Evolutionary conservation across 2,888 invertebrate species (phyloP).

Genomic region (Idaea straminata): DNA sequence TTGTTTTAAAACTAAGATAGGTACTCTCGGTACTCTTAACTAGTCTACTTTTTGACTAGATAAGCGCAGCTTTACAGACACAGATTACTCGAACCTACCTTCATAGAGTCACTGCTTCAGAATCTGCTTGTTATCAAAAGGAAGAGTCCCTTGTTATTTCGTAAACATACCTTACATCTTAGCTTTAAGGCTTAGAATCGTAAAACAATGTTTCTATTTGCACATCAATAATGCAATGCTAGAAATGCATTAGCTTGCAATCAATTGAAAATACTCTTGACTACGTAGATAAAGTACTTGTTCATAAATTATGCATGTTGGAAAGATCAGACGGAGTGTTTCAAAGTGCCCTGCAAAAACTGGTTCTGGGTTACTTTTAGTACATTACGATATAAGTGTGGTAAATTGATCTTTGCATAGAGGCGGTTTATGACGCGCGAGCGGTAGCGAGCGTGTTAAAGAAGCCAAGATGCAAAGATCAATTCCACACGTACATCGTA

Average conservation of each 20-base stretch:
- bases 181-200: neutral
- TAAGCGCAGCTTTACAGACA: neutral
- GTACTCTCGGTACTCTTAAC: too few species aligned
- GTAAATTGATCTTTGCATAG: too few species aligned
- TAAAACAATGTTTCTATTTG: slow-evolving; percentile 9
- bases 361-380: too few species aligned
- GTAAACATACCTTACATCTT: neutral
- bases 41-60: neutral
- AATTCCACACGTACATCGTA: too few species aligned
- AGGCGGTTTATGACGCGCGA: too few species aligned
- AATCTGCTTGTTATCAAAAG: slow-evolving; percentile 30
- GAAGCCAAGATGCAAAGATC: too few species aligned
- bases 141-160: neutral
- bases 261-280: slow-evolving; percentile 24
- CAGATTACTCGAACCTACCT: slow-evolving; percentile 6
- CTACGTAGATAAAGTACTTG: slow-evolving; percentile 23
- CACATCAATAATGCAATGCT: slow-evolving; percentile 19
- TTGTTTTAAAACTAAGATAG: too few species aligned
- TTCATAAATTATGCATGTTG: slow-evolving; percentile 19
- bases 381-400: too few species aligned
- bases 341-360: neutral
- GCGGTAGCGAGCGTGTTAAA: too few species aligned
- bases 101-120: slow-evolving; percentile 21
- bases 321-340: slow-evolving; percentile 8
- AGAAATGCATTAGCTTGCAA: slow-evolving; percentile 25